Evolutionary conservation across 2,113 vertebrate genomes (phyloP), one percentile per base, ranked within the genome.

Genomic region (Theropithecus gelada): DNA sequence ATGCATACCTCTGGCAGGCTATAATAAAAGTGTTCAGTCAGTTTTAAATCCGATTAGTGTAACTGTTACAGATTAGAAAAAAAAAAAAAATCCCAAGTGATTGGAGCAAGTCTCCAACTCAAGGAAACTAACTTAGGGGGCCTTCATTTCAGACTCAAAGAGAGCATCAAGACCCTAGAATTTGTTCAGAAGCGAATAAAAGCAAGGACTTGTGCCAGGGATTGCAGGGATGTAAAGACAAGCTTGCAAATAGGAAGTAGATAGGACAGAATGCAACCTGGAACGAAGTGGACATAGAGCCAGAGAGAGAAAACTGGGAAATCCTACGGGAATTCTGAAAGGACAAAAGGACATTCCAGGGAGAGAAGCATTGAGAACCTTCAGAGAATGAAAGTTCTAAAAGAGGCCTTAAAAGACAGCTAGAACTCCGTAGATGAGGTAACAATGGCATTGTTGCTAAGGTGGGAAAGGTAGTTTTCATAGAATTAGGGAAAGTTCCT

Each of bases 21-120:
- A 48, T 98, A 98, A 98, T 98, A 96, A 96, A 98, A 96, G 92
- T 92, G 82, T 98, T 98, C 98, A 96, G 70, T 92, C 87, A 82
- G 80, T 73, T 98, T 98, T 97, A 98, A 98, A 98, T 98, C 96
- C 66, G 91, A 98, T 98, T 98, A 98, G 94, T 97, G 70, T 98
- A 98, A 97, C 93, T 97, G 93, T 96, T 98, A 97, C 97, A 97
- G 98, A 96, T 97, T 98, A 96, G 66, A 92, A 20, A 55, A 55
- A 94, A 55, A 55, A 94, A 88, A 97, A 96, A 98, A 98, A 94
- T 94, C 83, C 86, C 81, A 96, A 97, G 92, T 87, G 94, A 97
- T 78, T 20, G 0, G 57, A 98, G 88, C 93, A 86, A 93, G 92
- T 97, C 90, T 61, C 70, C 96, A 97, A 95, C 22, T 94, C 95